These are phyloP conservation scores for Lagenorhynchus albirostris DNA, from an alignment of 2,113 vertebrate species.

Conservation along the genomic window DNA sequence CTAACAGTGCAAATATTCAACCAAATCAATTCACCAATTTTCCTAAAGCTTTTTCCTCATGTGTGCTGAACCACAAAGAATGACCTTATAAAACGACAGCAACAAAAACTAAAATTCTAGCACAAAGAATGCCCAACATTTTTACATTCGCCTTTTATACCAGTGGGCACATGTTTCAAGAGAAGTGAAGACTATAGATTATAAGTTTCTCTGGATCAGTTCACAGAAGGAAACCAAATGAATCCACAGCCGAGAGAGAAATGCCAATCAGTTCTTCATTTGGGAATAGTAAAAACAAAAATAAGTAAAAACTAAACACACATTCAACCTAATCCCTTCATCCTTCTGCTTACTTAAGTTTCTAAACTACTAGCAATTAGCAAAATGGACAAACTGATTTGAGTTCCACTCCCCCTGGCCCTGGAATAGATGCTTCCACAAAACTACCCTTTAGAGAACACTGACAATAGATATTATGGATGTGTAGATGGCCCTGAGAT, in stretches of 20 bases:
- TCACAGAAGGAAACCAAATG: not conserved
- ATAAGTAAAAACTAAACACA: constrained; percentile 10
- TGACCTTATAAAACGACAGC: not conserved
- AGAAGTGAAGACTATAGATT: not conserved
- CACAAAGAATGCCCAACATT: not conserved
- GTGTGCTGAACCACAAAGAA: not conserved
- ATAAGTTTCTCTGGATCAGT: not conserved
- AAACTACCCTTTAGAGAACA: not conserved
- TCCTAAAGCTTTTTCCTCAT: not conserved
- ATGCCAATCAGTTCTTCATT: not conserved
- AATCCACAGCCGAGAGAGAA: not conserved
- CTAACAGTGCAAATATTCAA: constrained; percentile 19
- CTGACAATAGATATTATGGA: not conserved
- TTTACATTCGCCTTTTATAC: constrained; percentile 1
- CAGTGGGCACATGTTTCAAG: not conserved
- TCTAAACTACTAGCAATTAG: not conserved
- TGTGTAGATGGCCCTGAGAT: not conserved
- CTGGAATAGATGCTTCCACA: not conserved
- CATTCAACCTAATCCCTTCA: not conserved
- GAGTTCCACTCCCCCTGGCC: not conserved
- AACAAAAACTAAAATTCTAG: not conserved
- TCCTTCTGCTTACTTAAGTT: not conserved
- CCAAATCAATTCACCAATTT: not conserved
- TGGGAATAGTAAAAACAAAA: constrained; percentile 20
- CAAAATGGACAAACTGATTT: not conserved